phyloP scores from a whole-genome alignment of 2,797 vertebrate genomes.

The Notolepis coatsorum region DNA sequence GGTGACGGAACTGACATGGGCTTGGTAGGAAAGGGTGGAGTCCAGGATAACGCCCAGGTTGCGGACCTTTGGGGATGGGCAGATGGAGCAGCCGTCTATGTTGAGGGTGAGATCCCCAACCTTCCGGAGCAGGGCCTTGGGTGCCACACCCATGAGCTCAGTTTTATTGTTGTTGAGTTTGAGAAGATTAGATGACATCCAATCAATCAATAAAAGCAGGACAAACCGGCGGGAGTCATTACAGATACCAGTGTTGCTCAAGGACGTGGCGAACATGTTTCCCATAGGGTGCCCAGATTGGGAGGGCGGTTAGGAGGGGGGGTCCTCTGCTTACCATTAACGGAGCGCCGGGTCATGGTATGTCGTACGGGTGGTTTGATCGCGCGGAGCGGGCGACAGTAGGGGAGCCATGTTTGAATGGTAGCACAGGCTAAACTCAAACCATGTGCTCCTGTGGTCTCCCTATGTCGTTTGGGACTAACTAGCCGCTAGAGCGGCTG shows the following conservation, averaged over 20 bases:
- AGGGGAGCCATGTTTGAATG: constrained; percentile 72
- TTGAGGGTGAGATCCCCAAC: too few relatives aligned
- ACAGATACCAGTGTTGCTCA: constrained; percentile 43
- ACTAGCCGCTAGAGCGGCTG: constrained; percentile 62
- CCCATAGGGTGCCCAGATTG: constrained; percentile 49
- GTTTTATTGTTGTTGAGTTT: too few relatives aligned
- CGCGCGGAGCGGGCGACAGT: constrained; percentile 41
- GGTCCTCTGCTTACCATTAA: constrained; percentile 68
- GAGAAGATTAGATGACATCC: too few relatives aligned
- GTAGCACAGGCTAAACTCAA: constrained; percentile 74
- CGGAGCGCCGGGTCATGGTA: constrained; percentile 46
- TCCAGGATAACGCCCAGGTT: too few relatives aligned
- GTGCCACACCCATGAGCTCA: too few relatives aligned
- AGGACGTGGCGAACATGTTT: constrained; percentile 57
- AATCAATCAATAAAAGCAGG: constrained; percentile 13
- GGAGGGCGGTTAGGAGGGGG: not conserved
- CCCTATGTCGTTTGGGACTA: constrained; percentile 67
- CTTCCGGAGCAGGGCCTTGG: too few relatives aligned
- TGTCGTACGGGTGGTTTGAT: constrained; percentile 53
- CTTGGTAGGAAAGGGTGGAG: too few relatives aligned
- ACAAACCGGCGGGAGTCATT: constrained; percentile 21
- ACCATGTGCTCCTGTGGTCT: constrained; percentile 76
- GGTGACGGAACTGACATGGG: too few relatives aligned
- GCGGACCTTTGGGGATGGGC: too few relatives aligned
- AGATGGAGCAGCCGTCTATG: too few relatives aligned